A percentile compares a stretch with the other conserved stretches of the same genome.
phyloP scores from a whole-genome alignment of 2,797 vertebrate genomes.

The Nannoperca obscura region DNA sequence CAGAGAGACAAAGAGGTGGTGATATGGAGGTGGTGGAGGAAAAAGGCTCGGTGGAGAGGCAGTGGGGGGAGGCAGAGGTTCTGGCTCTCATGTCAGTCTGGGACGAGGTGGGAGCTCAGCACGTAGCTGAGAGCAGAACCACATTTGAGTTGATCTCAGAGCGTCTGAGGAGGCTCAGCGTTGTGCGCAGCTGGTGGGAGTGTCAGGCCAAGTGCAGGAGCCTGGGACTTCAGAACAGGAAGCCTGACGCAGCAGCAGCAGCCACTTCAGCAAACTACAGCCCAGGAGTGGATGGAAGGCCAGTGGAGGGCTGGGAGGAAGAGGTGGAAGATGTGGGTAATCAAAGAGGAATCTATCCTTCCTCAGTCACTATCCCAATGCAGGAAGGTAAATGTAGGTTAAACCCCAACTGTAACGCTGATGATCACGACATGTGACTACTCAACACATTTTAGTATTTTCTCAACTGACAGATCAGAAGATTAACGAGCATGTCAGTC shows the following conservation, averaged over 20 bases:
- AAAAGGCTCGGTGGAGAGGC: conserved; percentile 67
- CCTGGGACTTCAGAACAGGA: conserved; percentile 88
- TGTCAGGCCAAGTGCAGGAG: conserved; percentile 92
- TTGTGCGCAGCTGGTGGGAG: conserved; percentile 92
- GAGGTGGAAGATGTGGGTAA: conserved; percentile 76
- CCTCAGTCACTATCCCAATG: conserved; percentile 67
- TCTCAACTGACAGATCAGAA: background rate
- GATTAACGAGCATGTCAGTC: conserved; percentile 13
- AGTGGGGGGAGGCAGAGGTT: conserved; percentile 92
- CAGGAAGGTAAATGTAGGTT: conserved; percentile 79
- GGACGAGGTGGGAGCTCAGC: conserved; percentile 90
- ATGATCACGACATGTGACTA: background rate
- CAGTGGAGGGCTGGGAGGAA: conserved; percentile 71
- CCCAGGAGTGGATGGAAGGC: conserved; percentile 82
- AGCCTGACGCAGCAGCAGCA: conserved; percentile 84
- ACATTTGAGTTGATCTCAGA: conserved; percentile 93
- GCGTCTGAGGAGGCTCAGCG: conserved; percentile 90
- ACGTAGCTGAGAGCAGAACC: conserved; percentile 88
- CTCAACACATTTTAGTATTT: conserved; percentile 16
- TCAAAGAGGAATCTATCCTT: conserved; percentile 63
- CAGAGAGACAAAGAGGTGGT: conserved; percentile 90
- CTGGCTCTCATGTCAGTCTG: conserved; percentile 91
- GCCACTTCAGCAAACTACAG: conserved; percentile 84
- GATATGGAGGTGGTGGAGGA: conserved; percentile 81
- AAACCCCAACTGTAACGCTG: conserved; percentile 20